These are phyloP conservation scores for Lepidotrigona ventralis DNA, from an alignment of 1,140 invertebrate species.

Conservation along the genomic window DNA sequence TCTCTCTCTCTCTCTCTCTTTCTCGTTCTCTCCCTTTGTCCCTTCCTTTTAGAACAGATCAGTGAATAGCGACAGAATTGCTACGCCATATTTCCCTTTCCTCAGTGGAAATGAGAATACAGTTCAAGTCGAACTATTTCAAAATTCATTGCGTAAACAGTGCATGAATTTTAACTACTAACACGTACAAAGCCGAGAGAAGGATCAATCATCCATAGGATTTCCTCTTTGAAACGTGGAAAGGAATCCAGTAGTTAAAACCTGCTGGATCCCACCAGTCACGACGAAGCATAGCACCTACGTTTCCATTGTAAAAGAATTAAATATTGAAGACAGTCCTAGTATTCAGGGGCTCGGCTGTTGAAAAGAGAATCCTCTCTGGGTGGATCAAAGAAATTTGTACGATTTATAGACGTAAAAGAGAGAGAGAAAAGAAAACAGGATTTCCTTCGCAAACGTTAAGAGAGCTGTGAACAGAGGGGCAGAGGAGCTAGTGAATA, in stretches of 20 bases:
- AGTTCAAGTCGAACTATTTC: no score
- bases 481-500: not conserved
- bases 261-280: no score
- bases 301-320: not conserved
- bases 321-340: not conserved
- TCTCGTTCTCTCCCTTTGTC: not conserved
- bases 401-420: conserved; percentile 34
- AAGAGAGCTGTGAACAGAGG: not conserved
- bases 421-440: not conserved
- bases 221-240: not conserved
- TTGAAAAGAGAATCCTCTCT: not conserved
- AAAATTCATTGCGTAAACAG: no score
- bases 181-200: not conserved
- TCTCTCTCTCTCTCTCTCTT: not conserved
- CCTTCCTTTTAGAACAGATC: not conserved
- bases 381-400: conserved; percentile 33
- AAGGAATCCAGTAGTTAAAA: no score
- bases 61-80: no score
- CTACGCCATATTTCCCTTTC: no score
- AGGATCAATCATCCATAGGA: not conserved
- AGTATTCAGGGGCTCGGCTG: no score
- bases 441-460: not conserved
- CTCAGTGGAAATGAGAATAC: no score
- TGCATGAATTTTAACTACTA: not conserved
- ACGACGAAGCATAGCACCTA: not conserved